Evolutionary conservation across 1,140 invertebrate genomes (phyloP).

Genomic region (Drosophila pruinosa): DNA sequence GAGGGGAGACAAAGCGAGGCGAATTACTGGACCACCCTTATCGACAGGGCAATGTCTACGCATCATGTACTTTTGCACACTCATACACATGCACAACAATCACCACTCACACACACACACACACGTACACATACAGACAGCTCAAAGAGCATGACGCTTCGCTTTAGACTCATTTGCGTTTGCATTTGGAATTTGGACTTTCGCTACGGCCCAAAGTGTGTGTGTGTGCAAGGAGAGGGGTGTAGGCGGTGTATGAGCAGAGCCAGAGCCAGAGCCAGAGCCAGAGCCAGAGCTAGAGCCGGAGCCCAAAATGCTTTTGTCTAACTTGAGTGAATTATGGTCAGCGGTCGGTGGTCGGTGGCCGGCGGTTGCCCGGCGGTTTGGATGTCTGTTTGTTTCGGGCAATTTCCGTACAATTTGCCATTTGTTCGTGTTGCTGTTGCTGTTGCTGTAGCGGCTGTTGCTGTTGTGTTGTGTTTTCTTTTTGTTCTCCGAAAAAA

Average conservation of each 20-base stretch:
- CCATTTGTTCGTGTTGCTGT: constrained; percentile 41
- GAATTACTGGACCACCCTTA: constrained; percentile 59
- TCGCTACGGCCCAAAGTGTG: constrained; percentile 17
- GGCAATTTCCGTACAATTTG: constrained; percentile 81
- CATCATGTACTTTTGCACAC: constrained; percentile 22
- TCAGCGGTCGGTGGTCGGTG: constrained; percentile 63
- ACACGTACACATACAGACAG: constrained; percentile 27
- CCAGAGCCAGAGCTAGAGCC: too few relatives aligned
- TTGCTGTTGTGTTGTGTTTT: constrained; percentile 60
- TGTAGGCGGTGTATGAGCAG: constrained; percentile 1
- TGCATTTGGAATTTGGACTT: constrained; percentile 70
- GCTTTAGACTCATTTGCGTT: constrained; percentile 78
- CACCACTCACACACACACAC: constrained; percentile 18
- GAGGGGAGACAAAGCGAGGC: constrained; percentile 18
- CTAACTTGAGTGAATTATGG: constrained; percentile 81
- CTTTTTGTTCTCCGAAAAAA: constrained; percentile 38
- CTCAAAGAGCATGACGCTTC: constrained; percentile 74
- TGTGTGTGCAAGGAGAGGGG: background rate
- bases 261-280: constrained; percentile 20
- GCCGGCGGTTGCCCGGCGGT: constrained; percentile 30
- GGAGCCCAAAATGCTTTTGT: constrained; percentile 74
- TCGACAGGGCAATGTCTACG: constrained; percentile 40
- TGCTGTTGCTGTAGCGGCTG: constrained; percentile 57
- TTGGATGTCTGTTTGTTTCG: constrained; percentile 68
- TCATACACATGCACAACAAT: constrained; percentile 4